Evolutionary conservation across 2,113 vertebrate species (phyloP), one percentile per base, ranked within the genome.

Genomic region (Parotia lawesii): DNA sequence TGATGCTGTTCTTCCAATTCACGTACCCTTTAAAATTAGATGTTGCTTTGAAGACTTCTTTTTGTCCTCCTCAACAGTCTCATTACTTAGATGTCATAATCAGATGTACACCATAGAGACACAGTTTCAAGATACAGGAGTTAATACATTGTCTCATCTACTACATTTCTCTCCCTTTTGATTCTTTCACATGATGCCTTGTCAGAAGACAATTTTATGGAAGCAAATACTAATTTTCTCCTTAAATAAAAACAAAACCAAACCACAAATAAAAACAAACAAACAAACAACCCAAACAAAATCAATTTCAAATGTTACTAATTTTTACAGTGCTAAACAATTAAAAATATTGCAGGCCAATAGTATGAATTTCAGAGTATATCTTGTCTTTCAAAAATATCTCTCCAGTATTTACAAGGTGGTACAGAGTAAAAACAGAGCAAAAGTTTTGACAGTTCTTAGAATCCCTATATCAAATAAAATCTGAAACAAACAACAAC

Each of bases 301-400:
- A 62, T 93, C 48, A 38, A 42, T 56, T 84, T 96, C 71, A 94
- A 96, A 96, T 75, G 23, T 85, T 93, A 95, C 70, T 86, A 18
- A 50, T 86, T 90, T 87, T 83, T 73, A 95, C 78, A 85, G 72
- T 84, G 83, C 82, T 65, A 77, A n/a, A 90, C 72, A 87, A 90
- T 65, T 90, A 78, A 89, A 86, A 89, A 73, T 19, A 87, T 40
- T 95, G 69, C 87, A 95, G 74, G 69, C 15, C 22, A 96, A 65
- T n/a, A 77, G 69, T 56, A 80, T 65, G 72, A 78, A 87, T 76
- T 82, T 80, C 89, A 83, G 47, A 18, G 1, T 35, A 9, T 23
- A 53, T 29, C 57, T 70, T 71, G 14, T 24, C 77, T 54, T 89
- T 79, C 40, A 87, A 87, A 81, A 87, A 67, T 50, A 9, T 40